phyloP scores from a whole-genome alignment of 2,113 vertebrate genomes.

The Coreoperca whiteheadi region DNA sequence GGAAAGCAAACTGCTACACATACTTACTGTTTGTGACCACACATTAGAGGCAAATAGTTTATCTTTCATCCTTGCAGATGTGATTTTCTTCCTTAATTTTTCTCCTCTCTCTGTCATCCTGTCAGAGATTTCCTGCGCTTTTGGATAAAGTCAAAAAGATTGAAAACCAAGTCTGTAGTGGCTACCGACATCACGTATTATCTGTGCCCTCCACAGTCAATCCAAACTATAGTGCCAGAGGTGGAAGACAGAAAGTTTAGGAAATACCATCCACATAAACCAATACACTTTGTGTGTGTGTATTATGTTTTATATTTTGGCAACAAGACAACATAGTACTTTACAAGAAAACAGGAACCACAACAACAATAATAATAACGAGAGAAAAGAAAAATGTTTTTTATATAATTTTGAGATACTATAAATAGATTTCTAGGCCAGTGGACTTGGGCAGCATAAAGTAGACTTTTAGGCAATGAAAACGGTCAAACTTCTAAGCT shows the following conservation, averaged over 20 bases:
- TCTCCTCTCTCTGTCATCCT: slow-evolving; percentile 6
- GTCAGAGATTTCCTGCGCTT: slow-evolving; percentile 12
- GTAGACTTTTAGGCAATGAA: no score
- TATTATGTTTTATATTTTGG: no score
- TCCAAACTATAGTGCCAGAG: background rate
- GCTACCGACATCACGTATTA: background rate
- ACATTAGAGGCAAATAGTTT: slow-evolving; percentile 4
- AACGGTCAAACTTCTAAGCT: no score
- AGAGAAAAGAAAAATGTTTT: no score
- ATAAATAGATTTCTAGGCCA: no score
- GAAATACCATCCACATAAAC: no score
- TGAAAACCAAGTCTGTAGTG: background rate
- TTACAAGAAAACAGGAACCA: no score
- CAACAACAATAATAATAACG: no score
- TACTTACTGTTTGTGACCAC: background rate
- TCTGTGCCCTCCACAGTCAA: background rate
- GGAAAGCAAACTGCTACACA: background rate
- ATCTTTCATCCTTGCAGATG: slow-evolving; percentile 5
- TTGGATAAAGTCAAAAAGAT: slow-evolving; percentile 25
- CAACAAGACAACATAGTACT: no score
- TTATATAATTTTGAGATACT: no score
- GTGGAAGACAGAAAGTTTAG: background rate
- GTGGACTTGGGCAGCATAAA: no score
- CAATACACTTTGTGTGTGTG: no score
- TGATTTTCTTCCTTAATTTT: background rate